A percentile compares a stretch with the other conserved stretches of the same genome.
phyloP scores from a whole-genome alignment of 1,140 invertebrate genomes.

The Drosophila bocki region DNA sequence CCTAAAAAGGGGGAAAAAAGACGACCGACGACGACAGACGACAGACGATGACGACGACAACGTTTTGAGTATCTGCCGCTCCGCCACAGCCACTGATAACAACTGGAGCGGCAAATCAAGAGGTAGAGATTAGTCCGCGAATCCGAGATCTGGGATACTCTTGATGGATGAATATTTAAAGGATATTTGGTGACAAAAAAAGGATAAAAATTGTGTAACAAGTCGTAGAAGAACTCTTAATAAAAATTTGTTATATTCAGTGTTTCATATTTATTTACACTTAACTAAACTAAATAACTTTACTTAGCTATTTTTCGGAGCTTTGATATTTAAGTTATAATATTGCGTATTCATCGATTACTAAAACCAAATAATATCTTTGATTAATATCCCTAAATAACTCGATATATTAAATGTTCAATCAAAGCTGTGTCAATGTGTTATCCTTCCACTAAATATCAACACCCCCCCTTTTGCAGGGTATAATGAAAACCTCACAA shows the following conservation, averaged over 20 bases:
- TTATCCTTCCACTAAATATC: background rate
- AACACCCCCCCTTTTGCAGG: background rate
- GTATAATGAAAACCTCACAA: conserved; percentile 41
- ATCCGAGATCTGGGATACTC: conserved; percentile 8
- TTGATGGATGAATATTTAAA: background rate
- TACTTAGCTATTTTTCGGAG: too few species aligned
- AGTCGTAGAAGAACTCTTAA: background rate
- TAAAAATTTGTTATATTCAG: background rate
- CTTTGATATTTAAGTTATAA: too few species aligned
- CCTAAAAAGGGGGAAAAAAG: background rate
- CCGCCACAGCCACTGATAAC: conserved; percentile 50
- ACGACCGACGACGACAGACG: conserved; percentile 26
- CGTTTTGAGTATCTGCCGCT: conserved; percentile 59
- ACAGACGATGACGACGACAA: conserved; percentile 58
- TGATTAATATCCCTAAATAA: background rate
- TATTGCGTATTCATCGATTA: too few species aligned
- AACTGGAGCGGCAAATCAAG: conserved; percentile 69
- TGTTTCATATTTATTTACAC: background rate
- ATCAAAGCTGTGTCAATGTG: background rate
- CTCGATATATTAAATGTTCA: background rate
- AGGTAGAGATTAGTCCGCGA: conserved; percentile 11
- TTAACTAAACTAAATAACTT: too few species aligned
- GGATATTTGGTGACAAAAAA: background rate
- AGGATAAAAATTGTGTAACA: background rate
- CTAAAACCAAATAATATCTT: background rate